Base-by-base conservation (phyloP, 2,888 invertebrate species). In the Prostheceraeus crozeri region DNA sequence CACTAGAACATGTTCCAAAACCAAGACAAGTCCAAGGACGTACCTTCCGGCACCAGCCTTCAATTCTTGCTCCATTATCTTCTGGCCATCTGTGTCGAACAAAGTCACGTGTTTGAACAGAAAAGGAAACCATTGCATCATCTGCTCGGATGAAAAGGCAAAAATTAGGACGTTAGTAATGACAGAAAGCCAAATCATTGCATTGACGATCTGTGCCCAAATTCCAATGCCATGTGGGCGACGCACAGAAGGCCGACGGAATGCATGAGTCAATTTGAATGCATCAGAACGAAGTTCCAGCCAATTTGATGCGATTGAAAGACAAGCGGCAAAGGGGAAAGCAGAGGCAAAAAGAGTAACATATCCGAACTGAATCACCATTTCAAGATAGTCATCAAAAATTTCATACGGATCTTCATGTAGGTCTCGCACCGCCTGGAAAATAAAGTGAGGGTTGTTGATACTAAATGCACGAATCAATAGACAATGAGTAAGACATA, bases 351-450 rank as follows among this genome's bases (percentile, higher is more conserved):
- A 55, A n/a, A 55, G 51, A 10, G 48, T 25, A n/a, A 55, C n/a
- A 25, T 55, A 55, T n/a, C 55, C 55, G 2, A 51, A 46, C 30
- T 55, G 52, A 11, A 55, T n/a, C 11, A 35, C 35, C 55, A 55
- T 23, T 25, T 55, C 55, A 11, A 55, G 51, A 23, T 55, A 55
- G 27, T 55, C 55, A 48, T 55, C 55, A 48, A 55, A 55, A n/a
- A n/a, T 10, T 11, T 55, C 55, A 11, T 55, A 55, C 27, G n/a
- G 25, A 16, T 55, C 55, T n/a, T 21, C 45, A 3, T 21, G 48
- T 6, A 55, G 11, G 3, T 48, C 48, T 3, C 23, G 23, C 21
- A n/a, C n/a, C 16, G 36, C 36, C 16, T 16, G 3, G 36, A n/a
- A n/a, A n/a, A n/a, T n/a, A n/a, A n/a, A n/a, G n/a, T n/a, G n/a